Percentiles rank a stretch among this genome's conserved stretches.
phyloP scores from a whole-genome alignment of 2,113 vertebrate species.

The Cryptomyrus ogoouensis region DNA sequence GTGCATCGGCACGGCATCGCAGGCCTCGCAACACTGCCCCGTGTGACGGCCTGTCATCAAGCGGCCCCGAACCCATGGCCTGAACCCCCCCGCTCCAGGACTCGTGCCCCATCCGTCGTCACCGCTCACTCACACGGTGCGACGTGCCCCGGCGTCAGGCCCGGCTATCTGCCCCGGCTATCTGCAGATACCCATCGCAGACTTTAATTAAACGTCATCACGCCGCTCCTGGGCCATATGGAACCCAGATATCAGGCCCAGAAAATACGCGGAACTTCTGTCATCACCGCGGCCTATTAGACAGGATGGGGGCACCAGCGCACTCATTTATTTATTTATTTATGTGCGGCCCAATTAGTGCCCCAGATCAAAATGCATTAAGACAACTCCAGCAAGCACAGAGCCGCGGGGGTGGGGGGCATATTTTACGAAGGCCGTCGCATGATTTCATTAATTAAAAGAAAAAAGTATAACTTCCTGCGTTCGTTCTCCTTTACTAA shows the following conservation, averaged over 20 bases:
- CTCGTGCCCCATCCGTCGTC: slow-evolving; percentile 60
- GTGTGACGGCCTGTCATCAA: not conserved
- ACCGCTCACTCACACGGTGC: slow-evolving; percentile 61
- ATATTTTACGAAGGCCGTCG: slow-evolving; percentile 33
- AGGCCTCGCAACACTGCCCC: not conserved
- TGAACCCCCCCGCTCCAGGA: slow-evolving; percentile 34
- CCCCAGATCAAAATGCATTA: slow-evolving; percentile 59
- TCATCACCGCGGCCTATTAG: slow-evolving; percentile 67
- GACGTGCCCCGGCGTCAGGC: slow-evolving; percentile 46
- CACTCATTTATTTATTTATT: slow-evolving; percentile 46
- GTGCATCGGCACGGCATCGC: not conserved
- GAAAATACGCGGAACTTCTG: slow-evolving; percentile 71
- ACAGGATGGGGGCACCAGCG: slow-evolving; percentile 44
- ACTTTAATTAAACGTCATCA: slow-evolving; percentile 65
- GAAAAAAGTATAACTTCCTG: slow-evolving; percentile 46
- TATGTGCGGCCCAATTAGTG: slow-evolving; percentile 58
- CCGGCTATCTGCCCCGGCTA: slow-evolving; percentile 53
- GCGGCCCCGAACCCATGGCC: slow-evolving; percentile 8
- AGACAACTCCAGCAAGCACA: slow-evolving; percentile 40
- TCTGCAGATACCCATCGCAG: slow-evolving; percentile 61
- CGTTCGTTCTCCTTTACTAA: slow-evolving; percentile 67
- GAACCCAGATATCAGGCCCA: slow-evolving; percentile 65
- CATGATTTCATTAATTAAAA: slow-evolving; percentile 46
- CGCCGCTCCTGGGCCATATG: slow-evolving; percentile 61
- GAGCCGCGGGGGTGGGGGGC: not conserved